Percentiles rank a stretch among this genome's conserved stretches.
These are phyloP conservation scores for Cheilosia urbana DNA, from an alignment of 2,888 invertebrate genomes.

Conservation along the genomic window DNA sequence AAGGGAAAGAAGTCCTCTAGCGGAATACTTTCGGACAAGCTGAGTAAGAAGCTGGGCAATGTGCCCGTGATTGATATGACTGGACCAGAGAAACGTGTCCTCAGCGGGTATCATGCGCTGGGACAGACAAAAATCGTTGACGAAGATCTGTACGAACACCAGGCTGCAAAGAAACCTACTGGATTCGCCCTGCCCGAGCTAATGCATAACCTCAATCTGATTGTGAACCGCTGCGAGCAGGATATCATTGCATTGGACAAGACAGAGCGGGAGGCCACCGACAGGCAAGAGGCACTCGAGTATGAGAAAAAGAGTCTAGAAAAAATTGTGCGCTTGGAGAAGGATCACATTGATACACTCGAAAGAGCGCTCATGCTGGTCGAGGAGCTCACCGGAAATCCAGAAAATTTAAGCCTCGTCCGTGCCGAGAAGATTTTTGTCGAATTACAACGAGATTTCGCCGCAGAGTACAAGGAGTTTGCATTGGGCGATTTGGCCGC, in stretches of 20 bases:
- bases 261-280: constrained; percentile 88
- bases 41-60: constrained; percentile 89
- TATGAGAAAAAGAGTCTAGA: constrained; percentile 90
- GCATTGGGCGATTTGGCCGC: constrained; percentile 93
- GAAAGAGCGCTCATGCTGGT: constrained; percentile 89
- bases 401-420: constrained; percentile 81
- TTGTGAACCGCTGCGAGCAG: constrained; percentile 97
- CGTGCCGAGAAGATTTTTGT: constrained; percentile 83
- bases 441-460: constrained; percentile 86
- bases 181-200: constrained; percentile 95
- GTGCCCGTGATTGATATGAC: constrained; percentile 99
- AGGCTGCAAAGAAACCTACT: constrained; percentile 86
- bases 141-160: constrained; percentile 87
- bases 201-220: constrained; percentile 94
- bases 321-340: constrained; percentile 89
- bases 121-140: constrained; percentile 86
- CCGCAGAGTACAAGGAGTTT: constrained; percentile 92
- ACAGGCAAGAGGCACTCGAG: constrained; percentile 91
- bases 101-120: constrained; percentile 96
- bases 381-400: constrained; percentile 84
- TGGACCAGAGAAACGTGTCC: constrained; percentile 95
- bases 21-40: constrained; percentile 41
- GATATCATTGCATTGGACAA: constrained; percentile 95
- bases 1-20: constrained; percentile 88
- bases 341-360: constrained; percentile 89